Percentiles rank a stretch among this genome's conserved stretches.
Evolutionary conservation across 1,140 invertebrate genomes (phyloP).

Genomic region (Bombus impatiens): DNA sequence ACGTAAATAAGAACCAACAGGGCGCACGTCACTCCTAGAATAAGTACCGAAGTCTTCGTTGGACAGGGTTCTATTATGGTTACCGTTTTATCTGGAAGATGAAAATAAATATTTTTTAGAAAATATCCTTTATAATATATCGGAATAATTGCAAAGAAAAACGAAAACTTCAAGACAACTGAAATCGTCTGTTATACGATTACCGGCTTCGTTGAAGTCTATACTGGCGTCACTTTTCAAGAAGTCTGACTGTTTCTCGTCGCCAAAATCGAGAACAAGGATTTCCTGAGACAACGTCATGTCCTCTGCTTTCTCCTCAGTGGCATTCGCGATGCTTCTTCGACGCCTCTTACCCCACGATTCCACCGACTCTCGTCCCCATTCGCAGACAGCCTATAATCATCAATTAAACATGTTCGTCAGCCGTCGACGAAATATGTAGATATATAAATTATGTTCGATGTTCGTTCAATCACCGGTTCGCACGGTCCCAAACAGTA

Average conservation of each 20-base stretch:
- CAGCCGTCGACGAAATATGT: not conserved
- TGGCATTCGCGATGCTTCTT: conserved; percentile 86
- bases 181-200: not conserved
- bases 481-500: conserved; percentile 97
- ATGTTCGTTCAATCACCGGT: conserved; percentile 86
- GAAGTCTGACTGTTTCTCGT: conserved; percentile 92
- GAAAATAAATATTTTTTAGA: conserved; percentile 7
- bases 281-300: conserved; percentile 98
- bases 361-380: conserved; percentile 92
- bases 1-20: conserved; percentile 95
- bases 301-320: conserved; percentile 89
- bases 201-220: conserved; percentile 85
- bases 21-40: conserved; percentile 94
- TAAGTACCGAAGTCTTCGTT: conserved; percentile 93
- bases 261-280: conserved; percentile 94
- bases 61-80: conserved; percentile 94
- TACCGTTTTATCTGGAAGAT: conserved; percentile 90
- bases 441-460: not conserved
- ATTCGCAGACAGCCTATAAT: conserved; percentile 91
- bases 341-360: conserved; percentile 93
- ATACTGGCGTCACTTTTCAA: conserved; percentile 90
- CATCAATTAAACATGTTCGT: conserved; percentile 49
- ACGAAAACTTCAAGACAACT: not conserved
- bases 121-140: not conserved
- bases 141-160: accelerated